These are phyloP conservation scores for Hymenopus coronatus DNA, from an alignment of 2,888 invertebrate species.

Conservation along the genomic window DNA sequence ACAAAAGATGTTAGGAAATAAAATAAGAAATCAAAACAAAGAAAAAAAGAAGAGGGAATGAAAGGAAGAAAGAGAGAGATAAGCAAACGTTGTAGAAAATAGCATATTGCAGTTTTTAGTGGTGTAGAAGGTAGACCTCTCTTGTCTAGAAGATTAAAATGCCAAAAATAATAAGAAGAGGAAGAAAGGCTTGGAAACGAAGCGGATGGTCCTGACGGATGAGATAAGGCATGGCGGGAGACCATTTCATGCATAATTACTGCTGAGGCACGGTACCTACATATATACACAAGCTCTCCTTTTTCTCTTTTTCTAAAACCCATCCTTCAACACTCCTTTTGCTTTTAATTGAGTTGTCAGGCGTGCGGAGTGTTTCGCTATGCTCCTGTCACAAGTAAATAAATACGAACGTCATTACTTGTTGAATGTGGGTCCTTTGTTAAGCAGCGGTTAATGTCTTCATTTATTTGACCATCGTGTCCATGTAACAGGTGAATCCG, in stretches of 20 bases:
- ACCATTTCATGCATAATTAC: constrained; percentile 20
- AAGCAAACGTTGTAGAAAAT: not conserved
- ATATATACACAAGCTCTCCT: not conserved
- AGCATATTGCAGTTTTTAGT: not conserved
- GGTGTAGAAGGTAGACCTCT: not conserved
- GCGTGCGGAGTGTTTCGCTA: not conserved
- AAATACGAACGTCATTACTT: not conserved
- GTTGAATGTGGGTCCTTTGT: not conserved
- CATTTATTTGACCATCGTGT: not conserved
- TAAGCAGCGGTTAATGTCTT: not conserved
- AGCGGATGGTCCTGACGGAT: not conserved
- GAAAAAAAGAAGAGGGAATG: not conserved
- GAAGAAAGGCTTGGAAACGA: not conserved
- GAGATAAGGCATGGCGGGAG: not conserved
- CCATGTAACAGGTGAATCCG: not conserved
- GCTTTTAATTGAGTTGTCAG: not conserved
- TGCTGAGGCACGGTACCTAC: not conserved
- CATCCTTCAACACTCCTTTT: not conserved
- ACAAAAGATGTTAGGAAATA: not conserved
- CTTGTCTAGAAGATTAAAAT: not conserved
- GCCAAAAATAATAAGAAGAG: not conserved
- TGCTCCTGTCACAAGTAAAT: not conserved
- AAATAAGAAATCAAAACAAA: not conserved
- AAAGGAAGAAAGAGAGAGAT: not conserved
- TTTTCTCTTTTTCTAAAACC: not conserved